Evolutionary conservation across 2,113 vertebrate genomes (phyloP), one percentile per base, ranked within the genome.

Genomic region (Lipophrys pholis): DNA sequence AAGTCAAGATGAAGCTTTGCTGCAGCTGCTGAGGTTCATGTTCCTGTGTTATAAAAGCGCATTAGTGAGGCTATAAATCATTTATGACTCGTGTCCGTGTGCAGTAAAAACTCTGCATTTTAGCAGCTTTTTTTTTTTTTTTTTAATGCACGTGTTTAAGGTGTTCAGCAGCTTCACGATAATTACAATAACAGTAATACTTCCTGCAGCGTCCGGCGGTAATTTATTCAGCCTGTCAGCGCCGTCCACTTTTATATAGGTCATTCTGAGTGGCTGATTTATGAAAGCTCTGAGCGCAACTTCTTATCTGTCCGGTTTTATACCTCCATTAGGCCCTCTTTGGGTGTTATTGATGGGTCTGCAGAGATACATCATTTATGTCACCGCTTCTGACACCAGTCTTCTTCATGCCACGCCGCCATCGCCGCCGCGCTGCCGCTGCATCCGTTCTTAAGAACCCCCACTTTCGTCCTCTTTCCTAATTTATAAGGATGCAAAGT

Each of bases 251-350:
- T 90, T 90, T 86, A 91, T 92, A 84, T 90, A 87, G 91, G 89
- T 90, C 89, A 91, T 80, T 71, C 50, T 73, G 76, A 85, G 87
- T 5, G 60, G 57, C 69, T 93, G 92, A 94, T 94, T 90, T 91
- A 94, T 93, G 87, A 76, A 83, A 73, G 77, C 87, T 78, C 61
- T 81, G 30, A 82, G 89, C 50, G 66, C 88, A 93, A 91, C 84
- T 84, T 93, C 91, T 92, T 92, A 92, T 93, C 91, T 89, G 86
- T 90, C 88, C 63, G 69, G 75, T 88, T 94, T 93, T 91, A 93
- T 90, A 73, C 88, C 83, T 90, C 90, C 89, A 93, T 93, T 92
- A 93, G 88, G 66, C 57, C 79, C 85, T 91, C 81, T 91, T 70
- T 84, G 85, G 86, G 72, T 85, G 82, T 92, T 93, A 93, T 93